A percentile compares a stretch with the other conserved stretches of the same genome.
These are phyloP conservation scores for Pterois miles DNA, from an alignment of 2,797 vertebrate genomes.

Conservation along the genomic window DNA sequence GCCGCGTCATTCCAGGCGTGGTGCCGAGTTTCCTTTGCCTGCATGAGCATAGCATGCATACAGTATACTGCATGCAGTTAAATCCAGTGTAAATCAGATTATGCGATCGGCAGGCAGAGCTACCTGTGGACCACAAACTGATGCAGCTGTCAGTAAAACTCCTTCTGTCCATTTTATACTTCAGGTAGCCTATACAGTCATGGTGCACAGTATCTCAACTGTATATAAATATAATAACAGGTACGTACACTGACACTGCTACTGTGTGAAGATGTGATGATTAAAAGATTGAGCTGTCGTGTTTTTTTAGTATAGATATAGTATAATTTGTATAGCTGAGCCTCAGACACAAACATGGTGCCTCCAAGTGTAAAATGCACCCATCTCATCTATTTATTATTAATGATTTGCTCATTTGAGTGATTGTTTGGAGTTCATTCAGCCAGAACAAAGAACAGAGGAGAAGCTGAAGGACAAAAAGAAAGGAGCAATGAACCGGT, in stretches of 20 bases:
- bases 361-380: constrained; percentile 28
- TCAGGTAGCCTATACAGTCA: not conserved
- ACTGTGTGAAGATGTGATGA: not conserved
- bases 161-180: not conserved
- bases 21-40: not conserved
- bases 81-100: constrained; percentile 6
- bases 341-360: not conserved
- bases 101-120: not conserved
- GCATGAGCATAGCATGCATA: not conserved
- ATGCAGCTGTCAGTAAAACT: not conserved
- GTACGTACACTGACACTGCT: not conserved
- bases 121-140: not conserved
- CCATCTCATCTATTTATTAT: constrained; percentile 50
- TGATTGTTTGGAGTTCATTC: constrained; percentile 43
- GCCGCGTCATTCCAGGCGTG: not conserved
- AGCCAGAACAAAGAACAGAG: constrained; percentile 26
- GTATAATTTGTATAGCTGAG: not conserved
- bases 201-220: not conserved
- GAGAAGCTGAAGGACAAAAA: constrained; percentile 14
- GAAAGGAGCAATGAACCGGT: not conserved
- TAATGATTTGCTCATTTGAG: constrained; percentile 50
- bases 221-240: not conserved
- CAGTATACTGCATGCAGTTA: not conserved
- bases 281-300: not conserved
- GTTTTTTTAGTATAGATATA: not conserved